phyloP scores from a whole-genome alignment of 2,888 invertebrate genomes.

The Chloroclysta siterata region DNA sequence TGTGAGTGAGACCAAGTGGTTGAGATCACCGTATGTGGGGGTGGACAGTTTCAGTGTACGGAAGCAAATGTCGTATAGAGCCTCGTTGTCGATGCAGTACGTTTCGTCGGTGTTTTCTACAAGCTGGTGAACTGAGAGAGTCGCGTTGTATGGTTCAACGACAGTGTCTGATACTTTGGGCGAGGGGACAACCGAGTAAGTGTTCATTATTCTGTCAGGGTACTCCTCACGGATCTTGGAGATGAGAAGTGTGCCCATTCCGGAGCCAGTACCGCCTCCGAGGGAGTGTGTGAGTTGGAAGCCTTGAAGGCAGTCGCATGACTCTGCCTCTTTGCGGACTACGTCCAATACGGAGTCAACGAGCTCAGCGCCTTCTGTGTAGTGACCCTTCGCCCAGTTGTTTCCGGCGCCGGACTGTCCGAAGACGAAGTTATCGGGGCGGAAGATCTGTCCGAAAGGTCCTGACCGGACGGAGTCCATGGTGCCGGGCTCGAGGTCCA shows the following conservation, averaged over 20 bases:
- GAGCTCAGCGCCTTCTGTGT: slow-evolving; percentile 88
- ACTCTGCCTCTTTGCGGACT: slow-evolving; percentile 93
- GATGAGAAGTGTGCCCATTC: slow-evolving; percentile 90
- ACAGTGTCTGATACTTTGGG: slow-evolving; percentile 91
- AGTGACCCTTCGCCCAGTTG: slow-evolving; percentile 89
- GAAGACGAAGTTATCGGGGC: slow-evolving; percentile 90
- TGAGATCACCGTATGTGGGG: slow-evolving; percentile 96
- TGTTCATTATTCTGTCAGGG: slow-evolving; percentile 95
- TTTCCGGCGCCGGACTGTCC: slow-evolving; percentile 86
- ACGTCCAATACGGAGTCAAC: slow-evolving; percentile 92
- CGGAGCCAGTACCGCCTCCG: slow-evolving; percentile 82
- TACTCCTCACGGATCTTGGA: slow-evolving; percentile 96
- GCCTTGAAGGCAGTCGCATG: slow-evolving; percentile 96
- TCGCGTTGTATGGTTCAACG: slow-evolving; percentile 92
- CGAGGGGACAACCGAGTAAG: slow-evolving; percentile 92
- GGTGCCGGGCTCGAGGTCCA: slow-evolving; percentile 77
- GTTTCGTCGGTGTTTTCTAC: slow-evolving; percentile 97
- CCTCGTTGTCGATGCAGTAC: slow-evolving; percentile 90
- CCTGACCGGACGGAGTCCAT: slow-evolving; percentile 89
- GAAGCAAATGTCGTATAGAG: slow-evolving; percentile 92
- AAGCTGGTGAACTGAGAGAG: slow-evolving; percentile 93
- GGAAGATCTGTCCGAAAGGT: slow-evolving; percentile 90
- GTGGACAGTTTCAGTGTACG: slow-evolving; percentile 93
- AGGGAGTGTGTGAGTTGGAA: slow-evolving; percentile 94
- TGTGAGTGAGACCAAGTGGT: slow-evolving; percentile 94